Conservation (phyloP, 2,888 invertebrate species). For the Neocrepidodera transversa region DNA sequence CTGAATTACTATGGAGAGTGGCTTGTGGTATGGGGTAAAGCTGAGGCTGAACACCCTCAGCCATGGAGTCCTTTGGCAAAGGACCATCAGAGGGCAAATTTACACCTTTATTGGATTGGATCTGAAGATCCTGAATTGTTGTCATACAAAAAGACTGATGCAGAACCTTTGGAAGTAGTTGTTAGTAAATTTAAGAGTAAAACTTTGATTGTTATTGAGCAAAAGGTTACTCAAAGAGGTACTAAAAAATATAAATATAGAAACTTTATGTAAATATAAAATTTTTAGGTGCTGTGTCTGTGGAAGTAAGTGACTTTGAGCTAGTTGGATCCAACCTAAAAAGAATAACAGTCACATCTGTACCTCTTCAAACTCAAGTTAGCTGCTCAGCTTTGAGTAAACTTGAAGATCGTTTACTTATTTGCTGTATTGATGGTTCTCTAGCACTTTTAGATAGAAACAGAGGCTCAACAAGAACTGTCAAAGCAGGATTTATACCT, state of each 20-base stretch:
- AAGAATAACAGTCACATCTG: conserved; percentile 71
- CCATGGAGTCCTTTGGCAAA: conserved; percentile 90
- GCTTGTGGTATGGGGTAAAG: conserved; percentile 86
- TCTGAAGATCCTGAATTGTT: conserved; percentile 71
- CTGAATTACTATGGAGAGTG: conserved; percentile 58
- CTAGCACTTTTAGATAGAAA: conserved; percentile 80
- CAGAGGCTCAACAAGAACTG: conserved; percentile 76
- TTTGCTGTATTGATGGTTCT: conserved; percentile 87
- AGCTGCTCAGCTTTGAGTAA: conserved; percentile 73
- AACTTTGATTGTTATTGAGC: conserved; percentile 78
- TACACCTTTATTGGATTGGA: conserved; percentile 74
- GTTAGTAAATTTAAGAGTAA: conserved; percentile 76
- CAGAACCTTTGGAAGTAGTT: conserved; percentile 83
- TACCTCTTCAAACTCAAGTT: conserved; percentile 74
- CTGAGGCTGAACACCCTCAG: conserved; percentile 84
- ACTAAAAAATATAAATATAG: conserved; percentile 11
- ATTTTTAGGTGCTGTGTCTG: conserved; percentile 67
- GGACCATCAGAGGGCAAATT: conserved; percentile 85
- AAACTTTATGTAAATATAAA: neutral
- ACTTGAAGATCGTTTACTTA: conserved; percentile 73
- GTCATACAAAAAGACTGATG: conserved; percentile 85
- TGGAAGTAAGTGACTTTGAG: conserved; percentile 72
- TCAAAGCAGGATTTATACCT: conserved; percentile 83
- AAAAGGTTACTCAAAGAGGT: conserved; percentile 75
- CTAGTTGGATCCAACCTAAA: conserved; percentile 68